These are phyloP conservation scores for Prolemur simus DNA, from an alignment of 2,113 vertebrate genomes.

Conservation along the genomic window DNA sequence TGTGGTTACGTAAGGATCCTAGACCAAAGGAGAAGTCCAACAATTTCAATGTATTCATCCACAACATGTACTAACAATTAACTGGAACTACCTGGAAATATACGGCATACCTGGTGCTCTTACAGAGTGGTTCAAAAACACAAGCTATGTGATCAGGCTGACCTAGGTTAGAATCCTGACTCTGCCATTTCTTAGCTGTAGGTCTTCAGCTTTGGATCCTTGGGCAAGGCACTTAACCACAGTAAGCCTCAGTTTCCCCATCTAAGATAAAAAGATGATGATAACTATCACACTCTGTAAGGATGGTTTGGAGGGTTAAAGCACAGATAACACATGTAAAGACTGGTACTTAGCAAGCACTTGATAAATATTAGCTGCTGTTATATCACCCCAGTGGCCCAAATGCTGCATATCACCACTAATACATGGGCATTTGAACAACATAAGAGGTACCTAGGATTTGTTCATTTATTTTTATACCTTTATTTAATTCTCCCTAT, in stretches of 20 bases:
- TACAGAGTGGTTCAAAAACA: background rate
- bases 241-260: background rate
- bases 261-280: background rate
- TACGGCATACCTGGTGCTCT: background rate
- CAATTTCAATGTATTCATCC: background rate
- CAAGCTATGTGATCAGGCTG: background rate
- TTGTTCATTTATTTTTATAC: background rate
- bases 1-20: background rate
- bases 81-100: background rate
- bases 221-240: background rate
- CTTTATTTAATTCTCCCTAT: background rate
- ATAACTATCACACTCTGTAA: background rate
- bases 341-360: background rate
- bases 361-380: background rate
- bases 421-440: background rate
- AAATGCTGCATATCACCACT: background rate
- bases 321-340: background rate
- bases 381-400: background rate
- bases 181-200: background rate
- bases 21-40: background rate
- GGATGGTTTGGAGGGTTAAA: background rate
- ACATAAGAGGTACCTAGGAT: background rate
- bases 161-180: background rate
- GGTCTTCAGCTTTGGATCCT: background rate
- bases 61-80: background rate